Conservation (phyloP, 2,888 invertebrate species). For the Copidosoma aretas region DNA sequence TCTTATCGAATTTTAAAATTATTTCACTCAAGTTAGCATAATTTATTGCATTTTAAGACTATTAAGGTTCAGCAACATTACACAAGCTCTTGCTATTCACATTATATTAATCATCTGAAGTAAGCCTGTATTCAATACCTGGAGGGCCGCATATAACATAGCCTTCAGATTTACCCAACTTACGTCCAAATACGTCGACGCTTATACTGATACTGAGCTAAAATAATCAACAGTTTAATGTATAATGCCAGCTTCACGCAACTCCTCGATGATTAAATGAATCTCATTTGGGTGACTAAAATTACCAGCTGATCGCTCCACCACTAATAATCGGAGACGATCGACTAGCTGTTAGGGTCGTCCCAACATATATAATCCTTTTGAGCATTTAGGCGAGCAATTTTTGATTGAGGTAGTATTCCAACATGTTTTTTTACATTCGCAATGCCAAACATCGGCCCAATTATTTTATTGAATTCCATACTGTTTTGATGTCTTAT, state of each 20-base stretch:
- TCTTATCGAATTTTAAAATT: background rate
- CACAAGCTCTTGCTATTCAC: constrained; percentile 30
- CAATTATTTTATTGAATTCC: background rate
- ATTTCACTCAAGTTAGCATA: background rate
- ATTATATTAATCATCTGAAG: constrained; percentile 32
- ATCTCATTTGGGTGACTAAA: constrained; percentile 3
- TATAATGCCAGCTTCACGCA: constrained; percentile 4
- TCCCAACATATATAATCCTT: constrained; percentile 5
- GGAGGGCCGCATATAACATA: background rate
- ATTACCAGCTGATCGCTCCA: background rate
- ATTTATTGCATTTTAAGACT: background rate
- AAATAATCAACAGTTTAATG: background rate
- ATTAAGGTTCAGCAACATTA: constrained; percentile 23
- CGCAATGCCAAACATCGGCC: background rate
- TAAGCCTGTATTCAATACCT: constrained; percentile 11
- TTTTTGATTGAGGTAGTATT: background rate
- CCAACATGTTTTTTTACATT: background rate
- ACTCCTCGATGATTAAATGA: constrained; percentile 3
- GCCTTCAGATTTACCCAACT: background rate
- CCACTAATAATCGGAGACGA: background rate
- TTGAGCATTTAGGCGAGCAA: background rate
- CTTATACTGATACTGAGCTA: background rate
- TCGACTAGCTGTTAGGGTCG: background rate
- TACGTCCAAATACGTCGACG: constrained; percentile 12
- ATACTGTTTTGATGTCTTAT: background rate